Percentiles rank a stretch among this genome's conserved stretches.
phyloP scores from a whole-genome alignment of 2,113 vertebrate genomes.

The Rhinogobius similis region DNA sequence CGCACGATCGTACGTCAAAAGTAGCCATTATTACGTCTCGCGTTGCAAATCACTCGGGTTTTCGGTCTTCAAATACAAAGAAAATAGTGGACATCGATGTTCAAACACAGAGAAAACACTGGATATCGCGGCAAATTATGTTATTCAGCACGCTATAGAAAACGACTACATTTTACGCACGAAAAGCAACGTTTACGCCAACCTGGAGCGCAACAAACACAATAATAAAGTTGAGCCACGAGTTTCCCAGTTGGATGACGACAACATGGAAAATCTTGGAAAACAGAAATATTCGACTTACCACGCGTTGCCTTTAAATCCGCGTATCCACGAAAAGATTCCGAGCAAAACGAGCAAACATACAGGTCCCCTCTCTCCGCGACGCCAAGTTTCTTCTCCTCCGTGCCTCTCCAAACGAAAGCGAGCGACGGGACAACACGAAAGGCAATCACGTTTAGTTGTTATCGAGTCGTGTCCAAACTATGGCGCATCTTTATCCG shows the following conservation, averaged over 20 bases:
- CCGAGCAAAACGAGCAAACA: constrained; percentile 16
- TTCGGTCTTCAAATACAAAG: neutral
- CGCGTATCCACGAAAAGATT: constrained; percentile 10
- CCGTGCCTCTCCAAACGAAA: constrained; percentile 10
- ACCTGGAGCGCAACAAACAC: neutral
- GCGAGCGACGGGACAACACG: neutral
- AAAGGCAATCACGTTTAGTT: neutral
- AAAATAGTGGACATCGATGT: too few species aligned
- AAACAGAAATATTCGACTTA: constrained; percentile 17
- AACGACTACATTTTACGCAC: neutral
- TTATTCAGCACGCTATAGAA: neutral
- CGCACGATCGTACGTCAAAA: neutral
- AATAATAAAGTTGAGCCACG: constrained; percentile 39
- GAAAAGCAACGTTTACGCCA: neutral
- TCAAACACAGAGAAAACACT: neutral
- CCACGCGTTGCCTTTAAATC: constrained; percentile 5
- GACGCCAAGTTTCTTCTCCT: constrained; percentile 45
- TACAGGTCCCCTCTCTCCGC: constrained; percentile 9
- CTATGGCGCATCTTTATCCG: neutral
- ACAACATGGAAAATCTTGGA: neutral
- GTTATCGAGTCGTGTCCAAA: neutral
- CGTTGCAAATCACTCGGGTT: neutral
- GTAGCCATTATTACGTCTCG: neutral
- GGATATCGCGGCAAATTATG: neutral
- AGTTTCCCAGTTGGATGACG: constrained; percentile 6